Base-by-base conservation (phyloP, 2,113 vertebrate genomes). In the Tachuris rubrigastra region DNA sequence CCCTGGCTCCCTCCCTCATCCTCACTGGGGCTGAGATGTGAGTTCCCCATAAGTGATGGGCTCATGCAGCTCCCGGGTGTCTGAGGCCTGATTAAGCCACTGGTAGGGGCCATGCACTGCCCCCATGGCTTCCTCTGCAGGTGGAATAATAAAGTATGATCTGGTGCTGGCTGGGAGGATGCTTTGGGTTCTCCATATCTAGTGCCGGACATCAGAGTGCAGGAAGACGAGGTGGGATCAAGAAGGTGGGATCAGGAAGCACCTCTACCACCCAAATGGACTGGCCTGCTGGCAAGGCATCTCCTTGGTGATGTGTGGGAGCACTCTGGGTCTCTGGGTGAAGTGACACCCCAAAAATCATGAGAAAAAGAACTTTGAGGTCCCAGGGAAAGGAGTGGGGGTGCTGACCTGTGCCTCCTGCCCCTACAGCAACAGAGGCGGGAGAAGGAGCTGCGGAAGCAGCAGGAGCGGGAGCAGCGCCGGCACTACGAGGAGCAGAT, bases 401-500 rank as follows among this genome's bases (percentile, higher is more conserved):
- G 3, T 67, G 85, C 50, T 94, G 93, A 95, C 58, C 85, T 78
- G 59, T 73, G 11, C 19, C 78, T 95, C 8, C 25, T 82, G 44
- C 59, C 41, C 90, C 90, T 52, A 68, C 97, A 99, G 99, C 99
- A 99, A 97, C 99, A 99, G 88, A 98, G 99, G 20, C 97, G 99
- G 5, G 99, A 99, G 97, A 99, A 99, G 30, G 99, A 99, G 93
- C 94, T 99, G 90, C 97, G 99, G 92, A 99, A 99, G 95, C 99
- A 99, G 97, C 99, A 99, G 98, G 99, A 99, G 96, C 94, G 99
- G n/a, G 99, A 99, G 93, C 99, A 99, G 97, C 98, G 99, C 67
- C 96, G 99, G 76, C 97, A 99, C 82, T 99, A 99, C 9, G 99
- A 99, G 97, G 99, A 99, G 97, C 99, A 99, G 98, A 97, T 99